Base-by-base conservation (phyloP, 2,113 vertebrate species). In the Embiotoca jacksoni region DNA sequence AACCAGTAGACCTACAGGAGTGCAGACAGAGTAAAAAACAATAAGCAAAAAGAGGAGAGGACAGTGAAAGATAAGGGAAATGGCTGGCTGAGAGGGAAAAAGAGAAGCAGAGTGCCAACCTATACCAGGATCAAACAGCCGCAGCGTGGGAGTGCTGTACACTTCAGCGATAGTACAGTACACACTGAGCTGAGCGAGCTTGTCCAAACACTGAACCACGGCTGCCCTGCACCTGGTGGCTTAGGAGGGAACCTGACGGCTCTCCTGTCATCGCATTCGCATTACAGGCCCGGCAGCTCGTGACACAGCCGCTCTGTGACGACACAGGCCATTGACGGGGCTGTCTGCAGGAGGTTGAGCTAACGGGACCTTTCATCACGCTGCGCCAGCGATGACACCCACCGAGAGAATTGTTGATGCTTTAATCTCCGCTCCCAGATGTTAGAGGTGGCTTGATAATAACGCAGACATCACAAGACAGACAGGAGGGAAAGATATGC, bases 191-290 rank as follows among this genome's bases (percentile, higher is more conserved):
- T 63, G n/a, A 70, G 50, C 6, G 4, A 57, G 67, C 62, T 84
- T 81, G 71, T 89, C 76, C 80, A 81, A 82, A 87, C 81, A 80
- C 64, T 70, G 49, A 62, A 67, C 32, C 57, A 0, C 60, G 16
- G 73, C 78, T 33, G 75, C 73, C 59, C 60, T 68, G 81, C 92
- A 93, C 90, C 93, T 92, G 91, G 66, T 63, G 83, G 74, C 72
- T 81, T 33, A 46, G 59, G 70, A 53, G 68, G 35, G 77, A 23
- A 83, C 76, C 78, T 23, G 76, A 73, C 66, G 39, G 68, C 62
- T 59, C 65, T 31, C 73, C 85, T 93, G 91, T 94, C 93, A 93
- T 78, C 91, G 58, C 81, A 35, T 90, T 85, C 75, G 4, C 82
- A 93, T 94, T 93, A 92, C 68, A 44, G 75, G 50, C 76, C 85